phyloP scores from a whole-genome alignment of 2,113 vertebrate genomes.

The Mixornis gularis region DNA sequence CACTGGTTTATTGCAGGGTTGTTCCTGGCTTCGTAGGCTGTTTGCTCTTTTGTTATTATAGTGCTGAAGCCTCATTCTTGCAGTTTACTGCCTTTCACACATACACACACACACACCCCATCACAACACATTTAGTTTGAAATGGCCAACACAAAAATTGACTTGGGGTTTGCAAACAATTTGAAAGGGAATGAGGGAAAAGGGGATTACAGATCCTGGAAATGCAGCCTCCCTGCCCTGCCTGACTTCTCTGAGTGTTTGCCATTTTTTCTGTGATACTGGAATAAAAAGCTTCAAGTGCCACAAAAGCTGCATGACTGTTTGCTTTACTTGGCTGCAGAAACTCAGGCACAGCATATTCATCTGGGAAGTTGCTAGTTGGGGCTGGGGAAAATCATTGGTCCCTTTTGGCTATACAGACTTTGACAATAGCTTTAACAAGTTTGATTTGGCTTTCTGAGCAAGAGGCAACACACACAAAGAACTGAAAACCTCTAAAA shows the following conservation, averaged over 20 bases:
- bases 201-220: neutral
- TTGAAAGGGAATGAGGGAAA: neutral
- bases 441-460: neutral
- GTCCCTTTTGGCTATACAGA: neutral
- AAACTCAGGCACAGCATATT: neutral
- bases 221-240: neutral
- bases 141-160: neutral
- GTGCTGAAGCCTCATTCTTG: slow-evolving; percentile 5
- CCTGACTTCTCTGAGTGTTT: neutral
- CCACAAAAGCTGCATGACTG: neutral
- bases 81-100: neutral
- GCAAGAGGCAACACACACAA: neutral
- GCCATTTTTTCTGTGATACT: slow-evolving; percentile 3
- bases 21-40: slow-evolving; percentile 23
- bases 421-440: neutral
- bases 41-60: slow-evolving; percentile 23
- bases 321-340: slow-evolving; percentile 48
- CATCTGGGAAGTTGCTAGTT: slow-evolving; percentile 12
- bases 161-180: neutral
- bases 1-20: slow-evolving; percentile 23
- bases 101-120: neutral
- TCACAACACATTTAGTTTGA: neutral
- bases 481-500: slow-evolving; percentile 25
- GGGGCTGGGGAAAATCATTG: neutral
- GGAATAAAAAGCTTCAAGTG: neutral